These are phyloP conservation scores for Papilio dardanus DNA, from an alignment of 1,140 invertebrate species.

Conservation along the genomic window DNA sequence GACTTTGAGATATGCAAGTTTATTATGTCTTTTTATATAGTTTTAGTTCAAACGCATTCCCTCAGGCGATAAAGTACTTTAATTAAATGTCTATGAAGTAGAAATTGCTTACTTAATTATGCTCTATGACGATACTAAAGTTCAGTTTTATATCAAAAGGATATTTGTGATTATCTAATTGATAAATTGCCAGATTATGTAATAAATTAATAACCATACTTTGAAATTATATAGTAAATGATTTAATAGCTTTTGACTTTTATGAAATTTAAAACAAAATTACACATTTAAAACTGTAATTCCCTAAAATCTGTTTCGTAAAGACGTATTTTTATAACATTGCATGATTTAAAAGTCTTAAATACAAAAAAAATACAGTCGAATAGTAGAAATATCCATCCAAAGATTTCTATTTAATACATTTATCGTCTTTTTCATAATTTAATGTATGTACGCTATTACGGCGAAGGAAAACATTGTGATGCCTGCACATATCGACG, in stretches of 20 bases:
- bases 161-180: neutral
- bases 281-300: too few relatives aligned
- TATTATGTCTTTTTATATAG: neutral
- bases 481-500: too few relatives aligned
- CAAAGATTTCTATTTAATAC: too few relatives aligned
- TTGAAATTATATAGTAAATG: neutral
- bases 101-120: constrained; percentile 1
- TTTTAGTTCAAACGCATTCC: neutral
- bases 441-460: too few relatives aligned
- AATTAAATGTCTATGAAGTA: neutral
- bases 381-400: too few relatives aligned
- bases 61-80: neutral
- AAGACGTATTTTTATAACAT: too few relatives aligned
- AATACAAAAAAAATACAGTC: too few relatives aligned
- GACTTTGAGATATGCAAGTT: neutral
- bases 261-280: neutral
- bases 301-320: too few relatives aligned
- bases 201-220: neutral
- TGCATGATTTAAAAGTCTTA: too few relatives aligned
- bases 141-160: neutral
- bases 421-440: too few relatives aligned
- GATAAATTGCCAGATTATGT: neutral
- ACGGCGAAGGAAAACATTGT: too few relatives aligned
- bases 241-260: neutral
- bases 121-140: neutral